Evolutionary conservation across 2,888 invertebrate species (phyloP), one percentile per base, ranked within the genome.

Genomic region (Aphodius granarius): DNA sequence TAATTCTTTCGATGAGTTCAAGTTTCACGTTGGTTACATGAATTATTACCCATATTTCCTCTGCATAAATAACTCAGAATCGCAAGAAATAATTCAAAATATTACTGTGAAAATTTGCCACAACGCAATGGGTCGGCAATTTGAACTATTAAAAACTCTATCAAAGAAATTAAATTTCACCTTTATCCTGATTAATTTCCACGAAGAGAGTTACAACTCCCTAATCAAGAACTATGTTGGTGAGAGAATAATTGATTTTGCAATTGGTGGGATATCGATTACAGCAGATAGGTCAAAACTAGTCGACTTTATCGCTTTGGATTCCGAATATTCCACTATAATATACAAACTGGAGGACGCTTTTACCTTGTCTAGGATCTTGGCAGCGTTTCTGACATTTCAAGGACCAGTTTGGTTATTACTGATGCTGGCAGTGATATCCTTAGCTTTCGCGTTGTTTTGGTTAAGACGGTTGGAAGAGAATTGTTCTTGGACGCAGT

Each of bases 181-280:
- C 9, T 43, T 43, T 43, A 13, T 43, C 13, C 43, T 43, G 6
- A 0, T 43, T 9, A 43, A 43, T 43, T 43, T 43, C 43, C 9
- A 13, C 43, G 9, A 43, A 1, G n/a, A n/a, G n/a, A 43, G 13
- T 43, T 75, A 72, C n/a, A 5, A 23, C 2, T 73, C 75, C 23
- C 73, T 78, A 13, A 20, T 77, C 22, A 72, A 77, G 9, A 73
- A 71, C 20, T n/a, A n/a, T n/a, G 64, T 73, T 0, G 20, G 66
- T 6, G 72, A 75, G 6, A 65, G 72, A 22, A 75, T 23, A 2
- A 23, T 77, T 5, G 80, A 82, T 71, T 77, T 82, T 23, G 77
- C 79, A 1, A 81, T 82, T 23, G 82, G 82, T 9, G 81, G 78
- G 17, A 66, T 82, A 19, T 77, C 78, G 5, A 76, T 80, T 17